These are phyloP conservation scores for Erythrocercus mccallii DNA, from an alignment of 2,113 vertebrate genomes.

Conservation along the genomic window DNA sequence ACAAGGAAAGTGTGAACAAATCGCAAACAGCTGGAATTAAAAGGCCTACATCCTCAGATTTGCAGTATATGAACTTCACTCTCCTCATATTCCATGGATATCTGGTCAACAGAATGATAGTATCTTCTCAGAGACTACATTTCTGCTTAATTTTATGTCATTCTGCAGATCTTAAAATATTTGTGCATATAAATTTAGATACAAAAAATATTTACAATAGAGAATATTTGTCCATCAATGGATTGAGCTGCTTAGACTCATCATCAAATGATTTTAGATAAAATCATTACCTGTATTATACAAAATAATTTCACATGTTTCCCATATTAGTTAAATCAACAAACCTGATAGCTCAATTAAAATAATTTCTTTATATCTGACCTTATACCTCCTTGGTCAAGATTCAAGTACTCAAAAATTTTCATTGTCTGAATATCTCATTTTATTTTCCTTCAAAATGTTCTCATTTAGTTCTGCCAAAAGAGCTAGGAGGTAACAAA, in stretches of 20 bases:
- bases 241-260: not conserved
- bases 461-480: not conserved
- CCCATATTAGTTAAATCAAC: not conserved
- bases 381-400: not conserved
- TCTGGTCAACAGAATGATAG: not conserved
- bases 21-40: not conserved
- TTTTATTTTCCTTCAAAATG: not conserved
- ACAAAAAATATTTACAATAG: not conserved
- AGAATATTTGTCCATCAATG: not conserved
- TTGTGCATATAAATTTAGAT: not conserved
- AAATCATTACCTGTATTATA: not conserved
- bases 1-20: not conserved
- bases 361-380: not conserved
- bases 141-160: not conserved
- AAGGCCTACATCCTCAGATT: not conserved
- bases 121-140: not conserved
- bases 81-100: not conserved
- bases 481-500: not conserved
- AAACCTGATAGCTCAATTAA: not conserved
- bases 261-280: fast-evolving
- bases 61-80: fast-evolving
- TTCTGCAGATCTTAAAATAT: not conserved
- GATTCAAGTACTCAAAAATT: not conserved
- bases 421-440: not conserved
- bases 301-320: not conserved